Percentiles rank a stretch among this genome's conserved stretches.
These are phyloP conservation scores for Peromyscus aztecus DNA, from an alignment of 2,797 vertebrate species.

Conservation along the genomic window DNA sequence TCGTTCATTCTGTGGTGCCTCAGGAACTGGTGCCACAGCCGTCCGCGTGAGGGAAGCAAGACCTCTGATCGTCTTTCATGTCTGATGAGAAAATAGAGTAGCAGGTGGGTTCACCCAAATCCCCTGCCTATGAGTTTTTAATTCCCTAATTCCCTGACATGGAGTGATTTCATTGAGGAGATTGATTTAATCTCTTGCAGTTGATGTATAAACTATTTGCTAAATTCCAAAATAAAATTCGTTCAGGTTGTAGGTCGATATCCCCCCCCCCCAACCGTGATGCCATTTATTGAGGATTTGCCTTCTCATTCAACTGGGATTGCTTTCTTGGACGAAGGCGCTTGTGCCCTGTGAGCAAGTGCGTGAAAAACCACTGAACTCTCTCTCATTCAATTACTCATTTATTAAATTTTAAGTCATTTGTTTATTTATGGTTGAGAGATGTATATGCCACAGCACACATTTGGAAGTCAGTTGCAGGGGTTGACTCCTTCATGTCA, in stretches of 20 bases:
- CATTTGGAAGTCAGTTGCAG: background rate
- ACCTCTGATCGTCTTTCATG: constrained; percentile 76
- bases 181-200: constrained; percentile 77
- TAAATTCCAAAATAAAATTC: constrained; percentile 73
- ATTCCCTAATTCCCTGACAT: constrained; percentile 75
- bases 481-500: background rate
- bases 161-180: constrained; percentile 74
- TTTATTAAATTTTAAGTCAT: background rate
- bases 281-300: constrained; percentile 61
- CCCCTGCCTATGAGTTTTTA: constrained; percentile 78
- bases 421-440: background rate
- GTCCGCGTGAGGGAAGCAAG: background rate
- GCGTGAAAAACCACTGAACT: background rate
- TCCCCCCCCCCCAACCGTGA: background rate
- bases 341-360: constrained; percentile 10
- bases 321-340: background rate
- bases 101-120: constrained; percentile 78
- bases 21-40: background rate
- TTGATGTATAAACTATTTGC: constrained; percentile 73
- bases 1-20: background rate
- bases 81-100: constrained; percentile 75
- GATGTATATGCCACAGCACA: background rate
- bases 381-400: background rate
- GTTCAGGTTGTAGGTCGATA: constrained; percentile 40
- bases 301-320: constrained; percentile 52